Conservation (phyloP, 2,888 invertebrate genomes). For the Athalia cordata region DNA sequence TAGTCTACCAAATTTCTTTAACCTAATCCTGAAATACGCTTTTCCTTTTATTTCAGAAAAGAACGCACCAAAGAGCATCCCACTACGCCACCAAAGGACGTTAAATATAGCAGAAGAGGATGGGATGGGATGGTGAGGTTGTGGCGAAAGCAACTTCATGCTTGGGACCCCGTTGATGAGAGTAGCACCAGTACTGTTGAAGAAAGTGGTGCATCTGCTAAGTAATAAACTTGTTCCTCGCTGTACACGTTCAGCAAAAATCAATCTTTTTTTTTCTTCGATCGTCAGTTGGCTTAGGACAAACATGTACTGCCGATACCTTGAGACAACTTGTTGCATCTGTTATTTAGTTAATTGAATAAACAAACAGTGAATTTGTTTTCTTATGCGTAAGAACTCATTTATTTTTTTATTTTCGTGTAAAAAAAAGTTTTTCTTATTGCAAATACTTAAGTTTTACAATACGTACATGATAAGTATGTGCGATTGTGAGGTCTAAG, state of each 20-base stretch:
- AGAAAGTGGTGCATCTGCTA: slow-evolving; percentile 34
- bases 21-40: slow-evolving; percentile 9
- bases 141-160: slow-evolving; percentile 91
- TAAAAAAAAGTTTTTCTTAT: background rate
- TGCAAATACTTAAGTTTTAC: background rate
- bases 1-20: slow-evolving; percentile 27
- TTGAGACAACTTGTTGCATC: background rate
- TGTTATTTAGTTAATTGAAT: slow-evolving; percentile 11
- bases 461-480: no score
- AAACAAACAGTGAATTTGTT: background rate
- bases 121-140: slow-evolving; percentile 93
- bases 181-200: slow-evolving; percentile 47
- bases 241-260: background rate
- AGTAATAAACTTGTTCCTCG: background rate
- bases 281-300: background rate
- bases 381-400: background rate
- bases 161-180: slow-evolving; percentile 80
- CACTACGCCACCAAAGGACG: slow-evolving; percentile 90
- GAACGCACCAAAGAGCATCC: slow-evolving; percentile 85
- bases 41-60: slow-evolving; percentile 73
- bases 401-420: background rate
- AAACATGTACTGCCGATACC: slow-evolving; percentile 1
- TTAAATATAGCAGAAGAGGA: slow-evolving; percentile 92
- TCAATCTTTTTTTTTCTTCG: background rate
- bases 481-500: no score